Evolutionary conservation across 2,888 invertebrate genomes (phyloP).

Genomic region (Eilema griseolum): DNA sequence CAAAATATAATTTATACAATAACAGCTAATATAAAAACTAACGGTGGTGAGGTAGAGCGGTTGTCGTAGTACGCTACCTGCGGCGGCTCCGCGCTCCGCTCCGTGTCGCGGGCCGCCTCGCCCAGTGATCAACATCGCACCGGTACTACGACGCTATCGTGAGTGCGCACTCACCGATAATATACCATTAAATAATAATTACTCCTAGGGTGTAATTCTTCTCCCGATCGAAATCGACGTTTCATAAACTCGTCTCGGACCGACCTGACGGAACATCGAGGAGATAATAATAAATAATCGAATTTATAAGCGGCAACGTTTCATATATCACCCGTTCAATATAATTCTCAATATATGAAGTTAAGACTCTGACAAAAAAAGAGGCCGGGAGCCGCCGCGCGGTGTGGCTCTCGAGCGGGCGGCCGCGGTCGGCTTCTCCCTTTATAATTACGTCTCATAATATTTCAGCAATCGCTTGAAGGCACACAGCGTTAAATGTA

Average conservation of each 20-base stretch:
- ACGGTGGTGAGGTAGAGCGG: constrained; percentile 83
- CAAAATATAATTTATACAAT: constrained; percentile 85
- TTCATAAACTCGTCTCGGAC: constrained; percentile 86
- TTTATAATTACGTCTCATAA: constrained; percentile 84
- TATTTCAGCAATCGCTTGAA: constrained; percentile 92
- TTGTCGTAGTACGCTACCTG: constrained; percentile 70
- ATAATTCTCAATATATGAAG: constrained; percentile 87
- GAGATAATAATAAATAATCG: constrained; percentile 85
- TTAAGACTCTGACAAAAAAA: constrained; percentile 80
- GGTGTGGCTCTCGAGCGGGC: constrained; percentile 77
- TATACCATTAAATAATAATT: constrained; percentile 84
- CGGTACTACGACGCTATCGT: constrained; percentile 81
- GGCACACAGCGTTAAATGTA: constrained; percentile 93
- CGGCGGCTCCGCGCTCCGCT: constrained; percentile 41
- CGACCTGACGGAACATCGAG: constrained; percentile 84
- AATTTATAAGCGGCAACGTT: constrained; percentile 86
- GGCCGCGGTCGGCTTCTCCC: constrained; percentile 79
- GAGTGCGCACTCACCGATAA: constrained; percentile 77
- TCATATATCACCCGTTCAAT: constrained; percentile 87
- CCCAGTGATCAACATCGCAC: constrained; percentile 85
- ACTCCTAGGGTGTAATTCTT: constrained; percentile 85
- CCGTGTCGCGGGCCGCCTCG: constrained; percentile 36
- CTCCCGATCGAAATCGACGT: constrained; percentile 86
- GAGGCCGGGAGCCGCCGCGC: constrained; percentile 75
- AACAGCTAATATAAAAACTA: constrained; percentile 85